These are phyloP conservation scores for Marmota monax DNA, from an alignment of 2,113 vertebrate species.

Conservation along the genomic window DNA sequence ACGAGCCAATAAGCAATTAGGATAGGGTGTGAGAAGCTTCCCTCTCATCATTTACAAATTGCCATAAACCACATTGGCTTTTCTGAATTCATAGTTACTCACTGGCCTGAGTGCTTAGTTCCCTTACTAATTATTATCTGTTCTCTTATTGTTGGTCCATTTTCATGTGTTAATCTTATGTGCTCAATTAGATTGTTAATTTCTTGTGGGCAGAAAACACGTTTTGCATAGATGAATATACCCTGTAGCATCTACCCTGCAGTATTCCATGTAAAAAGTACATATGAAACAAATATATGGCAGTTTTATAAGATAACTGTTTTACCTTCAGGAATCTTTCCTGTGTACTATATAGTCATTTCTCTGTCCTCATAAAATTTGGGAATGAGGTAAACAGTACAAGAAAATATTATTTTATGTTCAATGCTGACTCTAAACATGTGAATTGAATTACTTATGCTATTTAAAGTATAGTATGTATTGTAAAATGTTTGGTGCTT, in stretches of 20 bases:
- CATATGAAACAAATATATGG: not conserved
- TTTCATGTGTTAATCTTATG: constrained; percentile 50
- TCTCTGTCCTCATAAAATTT: constrained; percentile 18
- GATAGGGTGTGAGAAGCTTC: not conserved
- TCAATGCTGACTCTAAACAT: constrained; percentile 4
- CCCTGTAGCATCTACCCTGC: not conserved
- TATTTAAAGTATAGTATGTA: not conserved
- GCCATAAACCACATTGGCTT: not conserved
- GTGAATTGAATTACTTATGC: constrained; percentile 9
- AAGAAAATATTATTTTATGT: not conserved
- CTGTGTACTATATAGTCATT: not conserved
- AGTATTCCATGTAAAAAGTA: constrained; percentile 39
- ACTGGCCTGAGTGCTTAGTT: not conserved
- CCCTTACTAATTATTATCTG: constrained; percentile 14
- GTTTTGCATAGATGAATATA: not conserved
- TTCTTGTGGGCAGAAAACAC: not conserved
- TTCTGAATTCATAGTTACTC: not conserved
- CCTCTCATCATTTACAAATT: not conserved
- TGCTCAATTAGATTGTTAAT: not conserved
- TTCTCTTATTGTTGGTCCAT: not conserved
- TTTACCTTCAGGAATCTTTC: constrained; percentile 31
- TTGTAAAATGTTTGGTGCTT: not conserved
- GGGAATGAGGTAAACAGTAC: not conserved
- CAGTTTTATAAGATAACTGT: not conserved
- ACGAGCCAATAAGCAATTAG: not conserved